A percentile compares a stretch with the other conserved stretches of the same genome.
Evolutionary conservation across 2,888 invertebrate genomes (phyloP).

Genomic region (Girardia tigrina): DNA sequence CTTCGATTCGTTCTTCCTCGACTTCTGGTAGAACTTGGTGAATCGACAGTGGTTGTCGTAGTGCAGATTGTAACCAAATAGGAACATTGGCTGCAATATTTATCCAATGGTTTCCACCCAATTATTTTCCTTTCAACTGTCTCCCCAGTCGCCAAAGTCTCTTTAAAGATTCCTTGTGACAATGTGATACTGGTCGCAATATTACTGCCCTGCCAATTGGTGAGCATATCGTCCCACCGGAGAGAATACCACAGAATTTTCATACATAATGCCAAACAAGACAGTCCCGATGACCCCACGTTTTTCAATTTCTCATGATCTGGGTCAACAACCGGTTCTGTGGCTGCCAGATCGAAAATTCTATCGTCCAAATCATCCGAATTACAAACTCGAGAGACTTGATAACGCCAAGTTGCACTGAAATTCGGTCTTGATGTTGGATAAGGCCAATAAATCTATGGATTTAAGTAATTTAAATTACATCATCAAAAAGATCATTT

Average conservation of each 20-base stretch:
- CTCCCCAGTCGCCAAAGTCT: not conserved
- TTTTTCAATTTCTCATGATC: slow-evolving; percentile 19
- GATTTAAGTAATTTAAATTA: not conserved
- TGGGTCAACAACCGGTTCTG: not conserved
- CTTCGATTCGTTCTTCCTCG: not conserved
- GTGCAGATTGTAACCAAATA: not conserved
- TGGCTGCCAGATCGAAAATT: not conserved
- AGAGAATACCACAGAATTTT: not conserved
- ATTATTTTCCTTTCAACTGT: not conserved
- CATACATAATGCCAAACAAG: not conserved
- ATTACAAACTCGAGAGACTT: not conserved
- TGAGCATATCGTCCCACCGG: slow-evolving; percentile 4
- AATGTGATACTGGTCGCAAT: not conserved
- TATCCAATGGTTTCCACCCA: slow-evolving; percentile 12
- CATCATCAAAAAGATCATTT: no score
- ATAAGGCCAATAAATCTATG: slow-evolving; percentile 3
- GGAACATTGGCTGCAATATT: not conserved
- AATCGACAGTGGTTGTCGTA: not conserved
- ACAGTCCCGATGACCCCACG: not conserved
- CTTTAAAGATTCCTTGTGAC: slow-evolving; percentile 1
- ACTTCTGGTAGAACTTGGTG: not conserved
- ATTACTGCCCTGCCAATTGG: not conserved
- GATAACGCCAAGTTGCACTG: not conserved
- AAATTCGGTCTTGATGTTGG: not conserved
- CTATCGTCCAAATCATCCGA: not conserved